Conservation (phyloP, 37 sponge, comb jelly and placozoan genomes). For the Hormiphora californensis region DNA sequence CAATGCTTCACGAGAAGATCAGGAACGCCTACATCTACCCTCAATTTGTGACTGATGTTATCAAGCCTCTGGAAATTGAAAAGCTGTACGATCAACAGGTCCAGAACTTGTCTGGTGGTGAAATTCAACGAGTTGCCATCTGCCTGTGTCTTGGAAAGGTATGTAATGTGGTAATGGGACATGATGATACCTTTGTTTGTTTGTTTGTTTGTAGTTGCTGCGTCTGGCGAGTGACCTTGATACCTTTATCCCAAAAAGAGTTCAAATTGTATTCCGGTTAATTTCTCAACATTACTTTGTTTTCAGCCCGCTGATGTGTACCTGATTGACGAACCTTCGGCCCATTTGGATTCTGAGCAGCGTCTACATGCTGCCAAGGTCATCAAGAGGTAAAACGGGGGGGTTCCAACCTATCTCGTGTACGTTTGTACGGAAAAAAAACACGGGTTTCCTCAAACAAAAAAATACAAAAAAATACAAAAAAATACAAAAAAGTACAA, state of each 20-base stretch:
- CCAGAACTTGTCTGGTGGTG: constrained; percentile 92
- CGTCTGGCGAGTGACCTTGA: no score
- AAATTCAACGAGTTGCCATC: constrained; percentile 92
- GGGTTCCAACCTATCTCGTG: no score
- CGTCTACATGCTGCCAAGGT: constrained; percentile 92
- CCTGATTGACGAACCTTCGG: constrained; percentile 96
- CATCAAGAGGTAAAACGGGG: constrained; percentile 73
- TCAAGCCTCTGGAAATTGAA: constrained; percentile 68
- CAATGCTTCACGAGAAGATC: constrained; percentile 92
- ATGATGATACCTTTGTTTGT: not conserved
- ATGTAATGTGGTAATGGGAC: no score
- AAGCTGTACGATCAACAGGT: constrained; percentile 59
- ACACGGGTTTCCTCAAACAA: no score
- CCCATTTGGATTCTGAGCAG: constrained; percentile 97
- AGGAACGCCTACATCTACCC: constrained; percentile 94
- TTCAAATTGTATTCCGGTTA: not conserved
- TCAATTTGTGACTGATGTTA: constrained; percentile 93
- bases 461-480: no score
- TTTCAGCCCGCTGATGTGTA: constrained; percentile 94
- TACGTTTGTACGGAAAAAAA: no score
- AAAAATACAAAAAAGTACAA: no score
- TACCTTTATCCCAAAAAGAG: not conserved
- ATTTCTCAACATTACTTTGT: not conserved
- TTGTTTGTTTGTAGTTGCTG: not conserved
- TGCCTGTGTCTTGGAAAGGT: constrained; percentile 87